Evolutionary conservation across 2,113 vertebrate genomes (phyloP).

Genomic region (Alethe diademata): DNA sequence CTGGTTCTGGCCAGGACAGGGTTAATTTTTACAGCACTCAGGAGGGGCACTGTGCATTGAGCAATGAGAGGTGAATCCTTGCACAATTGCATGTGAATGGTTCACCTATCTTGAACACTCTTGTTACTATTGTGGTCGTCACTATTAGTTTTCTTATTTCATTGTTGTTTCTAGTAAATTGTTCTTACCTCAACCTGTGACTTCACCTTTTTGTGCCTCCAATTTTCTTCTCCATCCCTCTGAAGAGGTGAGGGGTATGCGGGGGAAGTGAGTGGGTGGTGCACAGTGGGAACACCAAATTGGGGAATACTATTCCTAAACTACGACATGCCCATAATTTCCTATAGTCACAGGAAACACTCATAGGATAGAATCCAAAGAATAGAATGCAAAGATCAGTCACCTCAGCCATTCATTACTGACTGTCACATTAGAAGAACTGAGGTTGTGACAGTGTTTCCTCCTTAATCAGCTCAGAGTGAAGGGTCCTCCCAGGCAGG

Average conservation of each 20-base stretch:
- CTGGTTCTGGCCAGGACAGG: neutral
- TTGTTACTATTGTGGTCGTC: neutral
- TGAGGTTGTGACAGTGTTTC: neutral
- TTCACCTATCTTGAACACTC: neutral
- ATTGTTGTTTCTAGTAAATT: neutral
- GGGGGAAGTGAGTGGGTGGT: fast-evolving
- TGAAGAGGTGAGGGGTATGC: neutral
- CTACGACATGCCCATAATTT: neutral
- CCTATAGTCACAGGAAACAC: neutral
- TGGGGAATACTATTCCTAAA: neutral
- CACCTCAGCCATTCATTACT: slow-evolving; percentile 18
- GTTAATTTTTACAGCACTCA: neutral
- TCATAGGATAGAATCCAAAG: neutral
- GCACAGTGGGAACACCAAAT: neutral
- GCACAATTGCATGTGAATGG: neutral
- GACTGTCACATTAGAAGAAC: slow-evolving; percentile 5
- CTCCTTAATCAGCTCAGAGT: slow-evolving; percentile 38
- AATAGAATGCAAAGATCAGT: neutral
- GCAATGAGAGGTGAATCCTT: neutral
- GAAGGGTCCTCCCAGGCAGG: slow-evolving; percentile 9
- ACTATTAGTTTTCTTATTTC: neutral
- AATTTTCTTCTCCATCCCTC: neutral
- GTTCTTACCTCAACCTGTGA: neutral
- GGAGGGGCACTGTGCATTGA: neutral
- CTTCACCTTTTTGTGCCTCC: neutral